A percentile compares a stretch with the other conserved stretches of the same genome.
Evolutionary conservation across 1,140 invertebrate species (phyloP).

Genomic region (Euwallacea similis): DNA sequence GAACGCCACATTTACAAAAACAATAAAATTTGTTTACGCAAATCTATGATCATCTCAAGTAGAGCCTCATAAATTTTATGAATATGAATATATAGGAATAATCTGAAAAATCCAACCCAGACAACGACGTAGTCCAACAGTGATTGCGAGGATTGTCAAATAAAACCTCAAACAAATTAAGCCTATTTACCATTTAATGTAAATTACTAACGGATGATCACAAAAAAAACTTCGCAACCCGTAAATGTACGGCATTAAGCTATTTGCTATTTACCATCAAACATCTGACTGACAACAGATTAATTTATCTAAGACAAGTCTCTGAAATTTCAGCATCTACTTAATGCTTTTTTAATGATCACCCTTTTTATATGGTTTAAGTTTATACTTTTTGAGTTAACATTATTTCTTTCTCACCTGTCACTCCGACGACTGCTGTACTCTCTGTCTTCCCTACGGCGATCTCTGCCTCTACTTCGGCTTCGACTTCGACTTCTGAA

Average conservation of each 20-base stretch:
- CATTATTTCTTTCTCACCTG: slow-evolving; percentile 27
- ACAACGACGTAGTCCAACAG: slow-evolving; percentile 43
- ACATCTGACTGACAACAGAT: too few species aligned
- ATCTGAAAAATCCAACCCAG: slow-evolving; percentile 36
- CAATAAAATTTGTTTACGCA: too few species aligned
- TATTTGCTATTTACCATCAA: too few species aligned
- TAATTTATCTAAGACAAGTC: too few species aligned
- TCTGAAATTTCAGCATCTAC: background rate
- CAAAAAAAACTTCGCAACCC: too few species aligned
- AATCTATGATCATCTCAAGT: too few species aligned
- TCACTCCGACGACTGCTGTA: slow-evolving; percentile 37
- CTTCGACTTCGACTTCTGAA: slow-evolving; percentile 50
- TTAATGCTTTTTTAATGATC: background rate
- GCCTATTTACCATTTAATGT: slow-evolving; percentile 3
- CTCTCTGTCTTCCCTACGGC: slow-evolving; percentile 45
- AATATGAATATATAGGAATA: too few species aligned
- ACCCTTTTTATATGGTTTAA: background rate
- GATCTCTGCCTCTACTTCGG: slow-evolving; percentile 45
- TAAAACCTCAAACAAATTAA: background rate
- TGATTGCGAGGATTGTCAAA: slow-evolving; percentile 1
- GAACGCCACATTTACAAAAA: too few species aligned
- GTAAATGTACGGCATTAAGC: too few species aligned
- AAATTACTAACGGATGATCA: too few species aligned
- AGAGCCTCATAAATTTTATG: too few species aligned
- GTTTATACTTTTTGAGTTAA: background rate